phyloP scores from a whole-genome alignment of 2,888 invertebrate species.

The Apamea anceps region DNA sequence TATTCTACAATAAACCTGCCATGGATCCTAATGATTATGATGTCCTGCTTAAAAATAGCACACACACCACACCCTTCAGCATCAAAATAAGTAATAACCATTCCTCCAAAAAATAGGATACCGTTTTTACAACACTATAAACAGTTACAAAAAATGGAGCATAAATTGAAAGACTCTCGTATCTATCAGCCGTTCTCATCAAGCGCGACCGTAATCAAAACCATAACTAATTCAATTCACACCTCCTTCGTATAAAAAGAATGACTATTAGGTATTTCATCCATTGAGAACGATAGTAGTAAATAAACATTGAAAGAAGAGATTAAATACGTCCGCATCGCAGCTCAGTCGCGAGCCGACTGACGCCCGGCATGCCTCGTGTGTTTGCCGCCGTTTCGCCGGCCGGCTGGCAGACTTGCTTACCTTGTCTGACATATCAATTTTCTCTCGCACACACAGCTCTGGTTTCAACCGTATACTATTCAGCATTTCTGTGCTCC shows the following conservation, averaged over 20 bases:
- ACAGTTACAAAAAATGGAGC: conserved; percentile 35
- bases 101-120: conserved; percentile 11
- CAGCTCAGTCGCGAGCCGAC: conserved; percentile 61
- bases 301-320: conserved; percentile 46
- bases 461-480: conserved; percentile 72
- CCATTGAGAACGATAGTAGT: conserved; percentile 43
- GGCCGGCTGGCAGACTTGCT: conserved; percentile 77
- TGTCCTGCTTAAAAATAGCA: background rate
- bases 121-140: conserved; percentile 20
- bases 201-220: conserved; percentile 58
- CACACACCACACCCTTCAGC: background rate
- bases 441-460: conserved; percentile 82
- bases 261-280: conserved; percentile 40
- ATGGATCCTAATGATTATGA: background rate
- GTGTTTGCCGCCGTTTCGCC: conserved; percentile 61
- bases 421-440: conserved; percentile 86
- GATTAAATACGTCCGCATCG: conserved; percentile 52
- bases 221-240: conserved; percentile 71
- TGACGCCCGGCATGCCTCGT: conserved; percentile 53
- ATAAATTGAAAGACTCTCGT: conserved; percentile 49
- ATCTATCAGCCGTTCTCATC: conserved; percentile 58
- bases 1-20: background rate
- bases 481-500: conserved; percentile 82
- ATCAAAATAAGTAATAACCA: conserved; percentile 7
- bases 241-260: conserved; percentile 61